Evolutionary conservation across 2,888 invertebrate species (phyloP), one percentile per base, ranked within the genome.

Genomic region (Apotomis turbidana): DNA sequence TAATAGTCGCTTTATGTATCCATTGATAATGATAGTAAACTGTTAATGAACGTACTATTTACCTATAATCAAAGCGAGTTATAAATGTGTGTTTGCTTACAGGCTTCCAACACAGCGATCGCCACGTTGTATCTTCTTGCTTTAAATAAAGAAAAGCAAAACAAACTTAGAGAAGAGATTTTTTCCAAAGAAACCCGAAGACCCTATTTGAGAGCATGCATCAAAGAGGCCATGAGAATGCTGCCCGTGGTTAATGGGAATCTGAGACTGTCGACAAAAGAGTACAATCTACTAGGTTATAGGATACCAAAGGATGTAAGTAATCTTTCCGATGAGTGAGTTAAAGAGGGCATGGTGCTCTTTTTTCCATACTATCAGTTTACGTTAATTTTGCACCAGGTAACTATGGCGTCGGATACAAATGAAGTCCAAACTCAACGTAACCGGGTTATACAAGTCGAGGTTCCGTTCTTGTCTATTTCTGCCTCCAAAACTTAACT

Each of bases 171-270:
- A 36, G 83, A 94, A 59, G 96, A 97, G 83, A 79, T 95, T 8
- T 73, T 86, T 0, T 84, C 83, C 0, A 83, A 78, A 3, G 61
- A 81, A 0, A 80, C 81, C 1, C 88, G 68, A 83, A 93, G 13
- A 13, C 51, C 94, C 0, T 97, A 96, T 79, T 81, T 97, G 36
- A 95, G 94, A 75, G 96, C 96, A 0, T 96, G 96, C 77, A 93
- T 97, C 52, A 97, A 96, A 81, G 97, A 97, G 85, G 92, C 95
- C 0, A 83, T 96, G 72, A 93, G 97, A 78, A 76, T 95, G n/a
- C 91, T 94, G 78, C 95, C 96, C 0, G 94, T 95, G 0, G 93
- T 94, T 0, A 84, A 94, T 10, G 96, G 94, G 0, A 95, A 94
- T 75, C 77, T 94, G 10, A 91, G 96, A 72, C 85, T 86, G 69